phyloP scores from a whole-genome alignment of 2,888 invertebrate species.

The Apamea sordens region DNA sequence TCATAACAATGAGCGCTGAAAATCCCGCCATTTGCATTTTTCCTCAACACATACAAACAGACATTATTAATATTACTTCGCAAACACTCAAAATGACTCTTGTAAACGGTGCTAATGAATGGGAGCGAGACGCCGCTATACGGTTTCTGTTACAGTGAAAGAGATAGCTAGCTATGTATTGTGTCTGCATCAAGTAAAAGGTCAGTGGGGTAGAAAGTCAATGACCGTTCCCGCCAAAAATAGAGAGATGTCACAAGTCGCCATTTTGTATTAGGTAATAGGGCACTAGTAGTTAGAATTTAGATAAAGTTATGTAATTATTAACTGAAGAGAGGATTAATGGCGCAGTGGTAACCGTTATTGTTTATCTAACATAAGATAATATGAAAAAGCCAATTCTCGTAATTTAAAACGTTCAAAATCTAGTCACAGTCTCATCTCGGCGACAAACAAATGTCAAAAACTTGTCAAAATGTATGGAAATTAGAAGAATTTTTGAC shows the following conservation, averaged over 20 bases:
- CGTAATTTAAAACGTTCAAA: too few species aligned
- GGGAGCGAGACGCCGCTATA: slow-evolving; percentile 65
- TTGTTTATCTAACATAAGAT: too few species aligned
- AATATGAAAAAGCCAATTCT: too few species aligned
- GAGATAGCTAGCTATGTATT: slow-evolving; percentile 62
- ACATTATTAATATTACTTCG: slow-evolving; percentile 45
- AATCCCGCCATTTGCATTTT: slow-evolving; percentile 51
- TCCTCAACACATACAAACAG: slow-evolving; percentile 37
- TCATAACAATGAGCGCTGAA: slow-evolving; percentile 40
- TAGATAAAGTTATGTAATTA: slow-evolving; percentile 27
- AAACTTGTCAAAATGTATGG: too few species aligned
- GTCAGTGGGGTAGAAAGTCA: slow-evolving; percentile 75
- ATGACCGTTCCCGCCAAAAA: slow-evolving; percentile 81
- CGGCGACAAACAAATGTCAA: too few species aligned
- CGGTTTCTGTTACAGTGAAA: slow-evolving; percentile 37
- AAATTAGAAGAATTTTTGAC: too few species aligned
- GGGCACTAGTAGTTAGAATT: slow-evolving; percentile 14
- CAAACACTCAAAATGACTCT: slow-evolving; percentile 48
- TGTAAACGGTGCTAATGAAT: slow-evolving; percentile 71
- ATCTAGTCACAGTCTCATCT: too few species aligned
- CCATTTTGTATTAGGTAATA: slow-evolving; percentile 63
- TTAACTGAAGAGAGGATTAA: too few species aligned
- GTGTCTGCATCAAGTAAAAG: slow-evolving; percentile 69
- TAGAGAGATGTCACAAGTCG: slow-evolving; percentile 64
- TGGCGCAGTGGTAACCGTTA: too few species aligned